Percentiles rank a stretch among this genome's conserved stretches.
phyloP scores from a whole-genome alignment of 2,113 vertebrate genomes.

The Lanius ludovicianus region DNA sequence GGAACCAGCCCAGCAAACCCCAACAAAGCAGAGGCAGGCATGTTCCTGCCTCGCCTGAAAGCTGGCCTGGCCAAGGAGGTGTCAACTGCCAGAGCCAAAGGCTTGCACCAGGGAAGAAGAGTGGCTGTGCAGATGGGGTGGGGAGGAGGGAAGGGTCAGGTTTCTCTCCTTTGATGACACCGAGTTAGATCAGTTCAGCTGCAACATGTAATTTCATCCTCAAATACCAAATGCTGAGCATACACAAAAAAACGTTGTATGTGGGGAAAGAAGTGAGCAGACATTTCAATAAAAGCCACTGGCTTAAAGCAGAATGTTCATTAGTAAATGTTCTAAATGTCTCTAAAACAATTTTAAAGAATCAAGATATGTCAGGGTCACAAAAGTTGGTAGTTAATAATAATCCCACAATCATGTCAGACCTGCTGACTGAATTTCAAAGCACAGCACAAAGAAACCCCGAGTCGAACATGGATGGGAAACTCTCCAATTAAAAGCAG shows the following conservation, averaged over 20 bases:
- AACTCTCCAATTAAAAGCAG: background rate
- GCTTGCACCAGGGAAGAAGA: background rate
- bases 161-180: background rate
- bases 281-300: background rate
- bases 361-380: background rate
- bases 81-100: background rate
- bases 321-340: background rate
- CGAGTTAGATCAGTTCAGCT: background rate
- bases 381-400: background rate
- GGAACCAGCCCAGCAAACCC: background rate
- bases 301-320: background rate
- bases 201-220: background rate
- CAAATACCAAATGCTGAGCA: background rate
- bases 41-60: background rate
- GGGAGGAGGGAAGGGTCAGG: background rate
- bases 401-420: background rate
- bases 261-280: background rate
- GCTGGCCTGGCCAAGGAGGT: background rate
- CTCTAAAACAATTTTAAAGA: background rate
- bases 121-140: background rate
- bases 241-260: rapidly evolving
- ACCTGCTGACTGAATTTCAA: background rate
- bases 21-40: background rate
- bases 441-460: background rate
- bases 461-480: rapidly evolving